Evolutionary conservation across 1,140 invertebrate species (phyloP).

Genomic region (Planococcus citri): DNA sequence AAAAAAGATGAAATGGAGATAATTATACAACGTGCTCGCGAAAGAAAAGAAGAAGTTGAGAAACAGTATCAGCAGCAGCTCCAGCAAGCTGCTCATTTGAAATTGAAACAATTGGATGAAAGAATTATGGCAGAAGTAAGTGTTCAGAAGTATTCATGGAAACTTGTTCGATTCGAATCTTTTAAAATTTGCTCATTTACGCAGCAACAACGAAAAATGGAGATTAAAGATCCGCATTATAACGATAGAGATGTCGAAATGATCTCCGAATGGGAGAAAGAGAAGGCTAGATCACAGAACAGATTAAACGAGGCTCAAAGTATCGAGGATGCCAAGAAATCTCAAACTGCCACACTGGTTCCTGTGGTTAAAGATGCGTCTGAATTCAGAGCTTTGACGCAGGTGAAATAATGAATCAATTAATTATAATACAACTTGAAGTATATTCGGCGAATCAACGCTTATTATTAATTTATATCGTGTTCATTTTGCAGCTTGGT

Average conservation of each 20-base stretch:
- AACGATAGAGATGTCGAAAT: not conserved
- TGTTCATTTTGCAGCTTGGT: not conserved
- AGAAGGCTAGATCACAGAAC: not conserved
- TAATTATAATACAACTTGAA: too few relatives aligned
- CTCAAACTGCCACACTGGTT: not conserved
- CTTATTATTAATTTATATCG: too few relatives aligned
- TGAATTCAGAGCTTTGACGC: slow-evolving; percentile 35
- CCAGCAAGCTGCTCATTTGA: slow-evolving; percentile 35
- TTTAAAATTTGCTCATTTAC: too few relatives aligned
- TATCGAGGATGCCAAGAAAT: not conserved
- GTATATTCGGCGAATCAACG: too few relatives aligned
- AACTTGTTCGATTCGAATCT: too few relatives aligned
- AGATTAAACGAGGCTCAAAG: not conserved
- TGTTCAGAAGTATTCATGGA: too few relatives aligned
- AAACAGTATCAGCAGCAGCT: slow-evolving; percentile 51
- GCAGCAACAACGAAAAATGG: not conserved
- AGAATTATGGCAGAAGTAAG: slow-evolving; percentile 14
- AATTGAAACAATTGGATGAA: slow-evolving; percentile 26
- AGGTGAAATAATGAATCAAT: too few relatives aligned
- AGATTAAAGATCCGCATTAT: not conserved
- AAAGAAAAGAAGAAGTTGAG: slow-evolving; percentile 68
- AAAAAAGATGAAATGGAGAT: slow-evolving; percentile 53
- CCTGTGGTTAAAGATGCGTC: slow-evolving; percentile 23
- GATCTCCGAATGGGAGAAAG: not conserved
- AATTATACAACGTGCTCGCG: slow-evolving; percentile 58